phyloP scores from a whole-genome alignment of 2,113 vertebrate species.

The Engraulis encrasicolus region DNA sequence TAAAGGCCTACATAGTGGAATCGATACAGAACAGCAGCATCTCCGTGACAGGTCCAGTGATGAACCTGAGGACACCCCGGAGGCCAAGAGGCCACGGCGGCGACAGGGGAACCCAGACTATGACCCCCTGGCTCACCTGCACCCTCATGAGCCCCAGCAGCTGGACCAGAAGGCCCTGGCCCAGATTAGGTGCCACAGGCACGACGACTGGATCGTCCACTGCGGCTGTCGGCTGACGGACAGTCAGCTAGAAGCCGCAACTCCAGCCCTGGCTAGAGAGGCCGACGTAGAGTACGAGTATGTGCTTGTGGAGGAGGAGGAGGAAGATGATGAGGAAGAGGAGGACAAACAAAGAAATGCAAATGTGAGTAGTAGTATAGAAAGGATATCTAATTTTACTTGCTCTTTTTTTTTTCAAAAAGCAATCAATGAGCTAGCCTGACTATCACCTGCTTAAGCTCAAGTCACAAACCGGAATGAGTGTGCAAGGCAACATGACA shows the following conservation, averaged over 20 bases:
- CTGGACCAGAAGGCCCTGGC: background rate
- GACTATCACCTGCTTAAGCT: too few relatives aligned
- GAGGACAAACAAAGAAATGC: slow-evolving; percentile 19
- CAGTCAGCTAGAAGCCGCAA: background rate
- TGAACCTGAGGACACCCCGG: background rate
- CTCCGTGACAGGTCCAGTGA: background rate
- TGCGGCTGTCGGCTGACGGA: slow-evolving; percentile 40
- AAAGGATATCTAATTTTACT: background rate
- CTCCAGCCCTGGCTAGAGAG: background rate
- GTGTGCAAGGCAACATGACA: too few relatives aligned
- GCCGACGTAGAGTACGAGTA: slow-evolving; percentile 55
- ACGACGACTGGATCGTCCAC: slow-evolving; percentile 36
- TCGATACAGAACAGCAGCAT: too few relatives aligned
- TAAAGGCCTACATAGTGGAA: too few relatives aligned
- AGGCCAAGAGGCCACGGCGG: slow-evolving; percentile 33
- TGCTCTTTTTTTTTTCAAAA: too few relatives aligned
- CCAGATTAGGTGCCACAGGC: slow-evolving; percentile 41
- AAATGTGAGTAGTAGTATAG: background rate
- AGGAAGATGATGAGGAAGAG: slow-evolving; percentile 41
- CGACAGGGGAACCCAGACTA: slow-evolving; percentile 46
- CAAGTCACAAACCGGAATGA: too few relatives aligned
- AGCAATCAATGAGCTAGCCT: too few relatives aligned
- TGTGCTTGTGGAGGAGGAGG: slow-evolving; percentile 76
- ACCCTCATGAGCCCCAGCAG: slow-evolving; percentile 30
- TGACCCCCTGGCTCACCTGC: slow-evolving; percentile 28